Percentiles rank a stretch among this genome's conserved stretches.
Evolutionary conservation across 2,113 vertebrate species (phyloP).

Genomic region (Mirounga angustirostris): DNA sequence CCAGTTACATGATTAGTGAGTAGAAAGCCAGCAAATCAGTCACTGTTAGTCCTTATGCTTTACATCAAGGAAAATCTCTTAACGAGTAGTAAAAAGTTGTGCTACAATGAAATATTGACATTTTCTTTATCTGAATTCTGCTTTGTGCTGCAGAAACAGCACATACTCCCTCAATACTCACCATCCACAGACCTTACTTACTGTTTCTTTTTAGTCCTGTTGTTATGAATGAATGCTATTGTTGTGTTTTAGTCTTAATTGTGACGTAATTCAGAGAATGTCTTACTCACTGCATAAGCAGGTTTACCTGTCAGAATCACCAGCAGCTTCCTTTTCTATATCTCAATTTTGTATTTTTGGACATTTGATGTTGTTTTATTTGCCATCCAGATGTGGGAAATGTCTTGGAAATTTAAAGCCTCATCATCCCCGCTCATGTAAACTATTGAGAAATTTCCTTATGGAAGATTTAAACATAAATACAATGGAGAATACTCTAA

Average conservation of each 20-base stretch:
- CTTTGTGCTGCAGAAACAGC: constrained; percentile 1
- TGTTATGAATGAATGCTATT: constrained; percentile 16
- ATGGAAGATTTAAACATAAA: background rate
- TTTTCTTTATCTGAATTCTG: background rate
- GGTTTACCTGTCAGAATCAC: background rate
- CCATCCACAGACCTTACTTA: background rate
- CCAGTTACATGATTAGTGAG: background rate
- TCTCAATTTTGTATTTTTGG: background rate
- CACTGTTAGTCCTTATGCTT: background rate
- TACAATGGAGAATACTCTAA: background rate
- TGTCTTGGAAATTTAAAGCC: background rate
- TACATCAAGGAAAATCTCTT: background rate
- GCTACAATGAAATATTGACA: background rate
- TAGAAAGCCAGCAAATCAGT: background rate
- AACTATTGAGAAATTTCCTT: background rate
- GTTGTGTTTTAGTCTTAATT: constrained; percentile 43
- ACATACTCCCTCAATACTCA: background rate
- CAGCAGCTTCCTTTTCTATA: background rate
- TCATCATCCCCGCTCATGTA: background rate
- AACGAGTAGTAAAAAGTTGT: background rate
- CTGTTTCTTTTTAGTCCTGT: constrained; percentile 3
- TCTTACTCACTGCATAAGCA: background rate
- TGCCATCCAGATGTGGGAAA: background rate
- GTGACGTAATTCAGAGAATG: constrained; percentile 1
- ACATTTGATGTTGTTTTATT: background rate